Base-by-base conservation (phyloP, 2,888 invertebrate species). In the Lissonota sp. region DNA sequence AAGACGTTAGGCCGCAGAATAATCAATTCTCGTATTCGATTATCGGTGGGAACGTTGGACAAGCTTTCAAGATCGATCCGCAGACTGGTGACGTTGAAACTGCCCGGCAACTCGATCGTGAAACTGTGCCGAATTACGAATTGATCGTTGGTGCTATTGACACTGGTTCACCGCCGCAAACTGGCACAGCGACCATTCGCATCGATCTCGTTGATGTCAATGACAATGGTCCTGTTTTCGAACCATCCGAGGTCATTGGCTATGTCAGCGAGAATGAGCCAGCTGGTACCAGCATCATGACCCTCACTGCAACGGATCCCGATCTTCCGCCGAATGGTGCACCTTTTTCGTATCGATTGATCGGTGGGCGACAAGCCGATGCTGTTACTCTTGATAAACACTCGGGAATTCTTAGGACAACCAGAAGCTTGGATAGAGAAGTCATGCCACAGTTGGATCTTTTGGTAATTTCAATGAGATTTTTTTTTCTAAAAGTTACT, bases 11-110 rank as follows among this genome's bases (percentile, higher is more conserved):
- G 0, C 96, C 97, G 10, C 97, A 97, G 89, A 98, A 98, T 90
- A 98, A 98, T 92, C 97, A 98, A 89, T 98, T 98, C 87, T 96
- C 96, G 77, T 98, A 97, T 89, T 97, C 98, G 0, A 97, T 98
- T 58, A 96, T 98, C 69, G 96, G 95, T 57, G 98, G 98, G 1
- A 98, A 98, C 88, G 93, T 94, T 0, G 96, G 96, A 70, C 97
- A 97, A 92, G 95, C 96, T 7, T 98, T 98, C 90, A 97, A 97
- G 91, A 95, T 98, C 39, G 97, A 98, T 93, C 96, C 97, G 0
- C 97, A 97, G 89, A 95, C 95, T 16, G 98, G 98, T 0, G 95
- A 96, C 87, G 95, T 98, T 67, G 96, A 96, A 93, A 96, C 97
- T 0, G 94, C 96, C 0, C 94, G 95, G 6, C 92, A 93, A 37